A percentile compares a stretch with the other conserved stretches of the same genome.
Conservation (phyloP, 2,888 invertebrate genomes). For the Tribolium freemani region DNA sequence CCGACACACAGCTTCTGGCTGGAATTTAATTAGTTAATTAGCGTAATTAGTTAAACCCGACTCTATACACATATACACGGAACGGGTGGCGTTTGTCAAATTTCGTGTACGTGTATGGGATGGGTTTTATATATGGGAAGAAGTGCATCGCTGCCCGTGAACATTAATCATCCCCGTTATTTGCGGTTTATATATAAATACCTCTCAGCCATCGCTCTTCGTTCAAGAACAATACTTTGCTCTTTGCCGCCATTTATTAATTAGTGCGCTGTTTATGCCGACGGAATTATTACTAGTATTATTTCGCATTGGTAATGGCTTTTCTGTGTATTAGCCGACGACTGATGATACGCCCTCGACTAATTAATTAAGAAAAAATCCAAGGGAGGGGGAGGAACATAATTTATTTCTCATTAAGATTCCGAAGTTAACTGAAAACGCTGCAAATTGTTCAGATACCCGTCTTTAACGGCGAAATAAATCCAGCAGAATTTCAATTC, state of each 20-base stretch:
- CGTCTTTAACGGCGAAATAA: neutral
- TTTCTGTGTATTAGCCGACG: conserved; percentile 64
- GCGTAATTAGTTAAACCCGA: conserved; percentile 63
- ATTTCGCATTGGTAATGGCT: conserved; percentile 38
- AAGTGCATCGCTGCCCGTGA: conserved; percentile 22
- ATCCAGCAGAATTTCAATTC: neutral
- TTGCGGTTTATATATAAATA: conserved; percentile 30
- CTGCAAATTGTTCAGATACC: neutral
- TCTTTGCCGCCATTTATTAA: conserved; percentile 42
- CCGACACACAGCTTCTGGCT: conserved; percentile 56
- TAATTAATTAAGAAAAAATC: conserved; percentile 29
- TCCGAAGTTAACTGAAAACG: neutral
- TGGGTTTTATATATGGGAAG: conserved; percentile 9
- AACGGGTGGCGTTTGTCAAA: conserved; percentile 45
- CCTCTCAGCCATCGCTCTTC: conserved; percentile 30
- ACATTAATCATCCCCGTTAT: conserved; percentile 38
- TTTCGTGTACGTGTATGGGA: conserved; percentile 27
- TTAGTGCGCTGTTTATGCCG: conserved; percentile 27
- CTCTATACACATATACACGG: conserved; percentile 56
- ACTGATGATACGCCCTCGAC: conserved; percentile 62
- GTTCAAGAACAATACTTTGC: conserved; percentile 38
- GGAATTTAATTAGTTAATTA: conserved; percentile 67
- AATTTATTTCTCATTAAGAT: conserved; percentile 9
- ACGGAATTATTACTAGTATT: conserved; percentile 34
- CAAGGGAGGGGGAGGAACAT: neutral